phyloP scores from a whole-genome alignment of 92 coral and sea anemone species.

The Palythoa caribaeorum region DNA sequence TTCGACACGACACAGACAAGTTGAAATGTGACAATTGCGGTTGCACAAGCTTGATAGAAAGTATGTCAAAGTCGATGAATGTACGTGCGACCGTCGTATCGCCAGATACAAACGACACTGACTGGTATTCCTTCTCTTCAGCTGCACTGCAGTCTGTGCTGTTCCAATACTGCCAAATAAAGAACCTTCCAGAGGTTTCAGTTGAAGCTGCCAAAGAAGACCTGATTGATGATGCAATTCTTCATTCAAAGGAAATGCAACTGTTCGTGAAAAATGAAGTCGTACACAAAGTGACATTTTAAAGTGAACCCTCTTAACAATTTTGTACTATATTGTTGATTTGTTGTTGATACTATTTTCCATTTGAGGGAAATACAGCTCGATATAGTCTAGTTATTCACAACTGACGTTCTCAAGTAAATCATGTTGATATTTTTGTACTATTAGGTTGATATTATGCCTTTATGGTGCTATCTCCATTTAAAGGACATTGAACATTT shows the following conservation, averaged over 20 bases:
- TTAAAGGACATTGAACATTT: conserved; percentile 29
- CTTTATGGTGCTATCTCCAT: conserved; percentile 40
- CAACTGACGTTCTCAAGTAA: conserved; percentile 37
- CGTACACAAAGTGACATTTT: conserved; percentile 44
- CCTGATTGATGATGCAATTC: conserved; percentile 37
- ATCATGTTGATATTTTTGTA: conserved; percentile 7
- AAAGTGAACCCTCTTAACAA: conserved; percentile 44
- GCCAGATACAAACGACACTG: conserved; percentile 30
- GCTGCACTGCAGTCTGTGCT: conserved; percentile 31
- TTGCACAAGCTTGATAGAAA: conserved; percentile 28
- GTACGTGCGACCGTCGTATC: conserved; percentile 31
- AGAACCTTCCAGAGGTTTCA: conserved; percentile 32
- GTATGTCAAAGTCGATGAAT: conserved; percentile 25
- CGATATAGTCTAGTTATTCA: conserved; percentile 40
- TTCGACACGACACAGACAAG: conserved; percentile 30
- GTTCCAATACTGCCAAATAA: conserved; percentile 29
- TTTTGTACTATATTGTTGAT: conserved; percentile 33
- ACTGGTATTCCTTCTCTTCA: conserved; percentile 28
- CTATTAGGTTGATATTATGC: conserved; percentile 10
- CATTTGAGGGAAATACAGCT: conserved; percentile 45
- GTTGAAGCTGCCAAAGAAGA: conserved; percentile 30
- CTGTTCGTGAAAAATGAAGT: conserved; percentile 39
- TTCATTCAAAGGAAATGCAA: conserved; percentile 40
- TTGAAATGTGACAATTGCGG: conserved; percentile 28
- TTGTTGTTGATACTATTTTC: conserved; percentile 40